These are phyloP conservation scores for Phorcus lineatus DNA, from an alignment of 2,888 invertebrate genomes.

Conservation along the genomic window DNA sequence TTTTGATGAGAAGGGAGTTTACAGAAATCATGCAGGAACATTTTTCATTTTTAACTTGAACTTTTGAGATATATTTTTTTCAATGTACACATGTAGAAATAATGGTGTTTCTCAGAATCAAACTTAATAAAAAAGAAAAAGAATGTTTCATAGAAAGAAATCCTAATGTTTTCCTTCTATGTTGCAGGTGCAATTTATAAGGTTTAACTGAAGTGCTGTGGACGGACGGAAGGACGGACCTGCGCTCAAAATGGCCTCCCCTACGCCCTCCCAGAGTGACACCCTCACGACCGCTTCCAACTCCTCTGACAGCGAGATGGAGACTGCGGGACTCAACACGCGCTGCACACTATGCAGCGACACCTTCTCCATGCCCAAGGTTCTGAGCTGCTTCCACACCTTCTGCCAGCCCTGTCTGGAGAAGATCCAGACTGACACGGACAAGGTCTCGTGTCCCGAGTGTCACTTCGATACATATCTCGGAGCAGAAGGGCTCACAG, in stretches of 20 bases:
- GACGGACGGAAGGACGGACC: conserved; percentile 26
- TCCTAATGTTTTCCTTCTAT: not conserved
- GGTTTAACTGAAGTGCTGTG: not conserved
- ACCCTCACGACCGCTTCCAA: conserved; percentile 68
- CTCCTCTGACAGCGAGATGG: conserved; percentile 70
- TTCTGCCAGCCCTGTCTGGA: conserved; percentile 90
- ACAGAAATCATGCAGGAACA: no score
- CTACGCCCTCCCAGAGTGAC: conserved; percentile 71
- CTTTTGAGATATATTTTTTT: no score
- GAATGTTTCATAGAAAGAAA: no score
- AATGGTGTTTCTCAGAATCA: no score
- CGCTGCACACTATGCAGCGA: conserved; percentile 86
- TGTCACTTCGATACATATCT: conserved; percentile 77
- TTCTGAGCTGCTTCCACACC: conserved; percentile 80
- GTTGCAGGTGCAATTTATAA: conserved; percentile 44
- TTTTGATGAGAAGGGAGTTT: no score
- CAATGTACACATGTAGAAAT: no score
- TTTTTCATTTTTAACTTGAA: no score
- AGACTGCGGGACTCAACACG: conserved; percentile 63
- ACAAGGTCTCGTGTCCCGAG: conserved; percentile 86
- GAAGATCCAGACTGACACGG: conserved; percentile 78
- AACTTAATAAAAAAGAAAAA: no score
- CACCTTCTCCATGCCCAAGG: conserved; percentile 78
- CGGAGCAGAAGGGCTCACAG: conserved; percentile 80
- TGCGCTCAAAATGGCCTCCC: conserved; percentile 65